phyloP scores from a whole-genome alignment of 2,797 vertebrate species.

The Natrix natrix region DNA sequence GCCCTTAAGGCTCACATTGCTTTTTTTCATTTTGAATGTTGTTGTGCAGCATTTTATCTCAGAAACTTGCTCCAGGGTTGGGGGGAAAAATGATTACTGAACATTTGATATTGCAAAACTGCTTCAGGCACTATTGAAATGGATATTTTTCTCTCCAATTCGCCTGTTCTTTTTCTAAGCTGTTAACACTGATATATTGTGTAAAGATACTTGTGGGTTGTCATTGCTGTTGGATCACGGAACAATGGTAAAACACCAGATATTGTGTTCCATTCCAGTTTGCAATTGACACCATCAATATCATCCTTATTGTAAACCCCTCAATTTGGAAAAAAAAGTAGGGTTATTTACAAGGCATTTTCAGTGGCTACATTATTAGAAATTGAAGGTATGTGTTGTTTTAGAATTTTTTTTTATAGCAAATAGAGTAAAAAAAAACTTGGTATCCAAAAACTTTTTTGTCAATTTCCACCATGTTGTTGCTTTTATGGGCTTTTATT shows the following conservation, averaged over 20 bases:
- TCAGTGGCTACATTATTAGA: not conserved
- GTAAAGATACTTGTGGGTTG: not conserved
- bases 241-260: conserved; percentile 9
- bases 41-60: not conserved
- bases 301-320: not conserved
- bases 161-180: not conserved
- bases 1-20: not conserved
- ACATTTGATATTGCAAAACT: conserved; percentile 16
- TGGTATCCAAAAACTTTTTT: not conserved
- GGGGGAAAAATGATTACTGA: conserved; percentile 1
- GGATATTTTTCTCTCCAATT: not conserved
- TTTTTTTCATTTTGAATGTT: not conserved
- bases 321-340: not conserved
- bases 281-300: conserved; percentile 11
- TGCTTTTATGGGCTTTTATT: not conserved
- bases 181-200: not conserved
- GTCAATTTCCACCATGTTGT: not conserved
- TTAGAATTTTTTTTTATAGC: not conserved
- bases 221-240: not conserved
- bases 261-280: conserved; percentile 7
- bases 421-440: not conserved
- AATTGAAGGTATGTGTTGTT: not conserved
- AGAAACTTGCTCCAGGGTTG: conserved; percentile 3
- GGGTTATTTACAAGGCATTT: not conserved
- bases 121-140: conserved; percentile 8